A percentile compares a stretch with the other conserved stretches of the same genome.
phyloP scores from a whole-genome alignment of 2,797 vertebrate genomes.

The Pogonophryne albipinna region DNA sequence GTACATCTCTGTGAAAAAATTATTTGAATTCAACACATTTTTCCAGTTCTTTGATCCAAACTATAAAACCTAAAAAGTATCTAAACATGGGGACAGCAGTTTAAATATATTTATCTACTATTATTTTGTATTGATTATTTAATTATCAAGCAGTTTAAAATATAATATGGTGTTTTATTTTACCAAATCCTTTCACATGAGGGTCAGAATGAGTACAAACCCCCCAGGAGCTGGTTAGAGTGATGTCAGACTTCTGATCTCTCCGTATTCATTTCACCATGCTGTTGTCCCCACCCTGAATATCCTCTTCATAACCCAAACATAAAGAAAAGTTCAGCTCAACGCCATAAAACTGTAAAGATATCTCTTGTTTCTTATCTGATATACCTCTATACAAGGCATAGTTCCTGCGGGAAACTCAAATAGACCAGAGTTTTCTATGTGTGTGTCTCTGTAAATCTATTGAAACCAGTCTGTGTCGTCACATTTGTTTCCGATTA shows the following conservation, averaged over 20 bases:
- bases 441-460: neutral
- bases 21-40: neutral
- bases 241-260: neutral
- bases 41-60: neutral
- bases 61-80: neutral
- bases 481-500: conserved; percentile 40
- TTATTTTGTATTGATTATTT: neutral
- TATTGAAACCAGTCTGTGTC: conserved; percentile 27
- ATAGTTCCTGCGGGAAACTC: conserved; percentile 12
- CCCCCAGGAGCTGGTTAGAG: neutral
- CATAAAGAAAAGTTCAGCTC: conserved; percentile 1
- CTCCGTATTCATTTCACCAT: neutral
- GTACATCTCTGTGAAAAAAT: neutral
- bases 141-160: neutral
- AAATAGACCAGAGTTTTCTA: neutral
- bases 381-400: neutral
- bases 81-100: neutral
- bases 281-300: neutral
- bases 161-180: neutral
- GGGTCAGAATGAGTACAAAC: neutral
- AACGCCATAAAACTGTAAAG: conserved; percentile 3
- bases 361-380: conserved; percentile 29
- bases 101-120: neutral
- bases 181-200: neutral
- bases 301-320: neutral